phyloP scores from a whole-genome alignment of 2,797 vertebrate genomes.

The Cygnus olor region DNA sequence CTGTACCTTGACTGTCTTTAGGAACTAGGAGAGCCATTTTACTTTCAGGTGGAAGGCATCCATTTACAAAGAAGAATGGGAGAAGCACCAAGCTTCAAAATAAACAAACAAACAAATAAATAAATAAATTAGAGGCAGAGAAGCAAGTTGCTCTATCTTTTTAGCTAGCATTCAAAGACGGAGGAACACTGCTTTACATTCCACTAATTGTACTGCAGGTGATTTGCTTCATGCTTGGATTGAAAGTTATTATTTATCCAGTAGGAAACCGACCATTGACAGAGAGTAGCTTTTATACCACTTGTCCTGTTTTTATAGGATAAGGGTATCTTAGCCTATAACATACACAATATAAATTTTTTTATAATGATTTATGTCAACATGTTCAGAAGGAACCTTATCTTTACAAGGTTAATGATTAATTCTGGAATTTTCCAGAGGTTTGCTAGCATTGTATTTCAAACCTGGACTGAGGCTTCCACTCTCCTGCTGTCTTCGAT shows the following conservation, averaged over 20 bases:
- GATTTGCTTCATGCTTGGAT: not conserved
- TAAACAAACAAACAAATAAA: not conserved
- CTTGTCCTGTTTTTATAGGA: not conserved
- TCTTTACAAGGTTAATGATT: conserved; percentile 6
- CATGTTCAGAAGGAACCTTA: not conserved
- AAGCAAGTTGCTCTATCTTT: not conserved
- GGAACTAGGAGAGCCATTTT: conserved; percentile 16
- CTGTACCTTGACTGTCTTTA: not conserved
- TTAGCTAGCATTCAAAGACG: not conserved
- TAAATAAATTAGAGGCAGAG: not conserved
- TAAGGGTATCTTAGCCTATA: not conserved
- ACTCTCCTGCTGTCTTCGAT: not conserved
- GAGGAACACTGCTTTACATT: not conserved
- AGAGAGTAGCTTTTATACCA: not conserved
- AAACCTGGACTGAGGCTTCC: not conserved
- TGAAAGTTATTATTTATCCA: not conserved
- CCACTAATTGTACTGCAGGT: not conserved
- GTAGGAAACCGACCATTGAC: not conserved
- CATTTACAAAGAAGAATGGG: not conserved
- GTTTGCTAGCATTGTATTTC: not conserved
- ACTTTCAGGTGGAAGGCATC: not conserved
- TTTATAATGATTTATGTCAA: not conserved
- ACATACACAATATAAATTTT: not conserved
- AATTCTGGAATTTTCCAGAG: not conserved
- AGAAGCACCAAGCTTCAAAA: not conserved